phyloP scores from a whole-genome alignment of 2,797 vertebrate genomes.

The Pteropus rufus region DNA sequence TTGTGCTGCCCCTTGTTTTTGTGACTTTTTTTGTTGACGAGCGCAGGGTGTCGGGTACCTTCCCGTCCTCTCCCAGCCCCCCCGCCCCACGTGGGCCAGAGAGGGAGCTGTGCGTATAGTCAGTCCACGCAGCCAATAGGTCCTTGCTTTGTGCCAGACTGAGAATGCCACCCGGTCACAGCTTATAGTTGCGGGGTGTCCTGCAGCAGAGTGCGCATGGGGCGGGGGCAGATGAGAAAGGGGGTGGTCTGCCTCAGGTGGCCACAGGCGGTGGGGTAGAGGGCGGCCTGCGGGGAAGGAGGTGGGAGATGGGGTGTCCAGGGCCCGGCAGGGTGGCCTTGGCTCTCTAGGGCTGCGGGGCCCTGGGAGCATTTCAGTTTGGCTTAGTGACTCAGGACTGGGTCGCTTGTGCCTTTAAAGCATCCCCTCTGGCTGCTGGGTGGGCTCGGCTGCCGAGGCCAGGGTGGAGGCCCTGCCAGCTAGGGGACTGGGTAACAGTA shows the following conservation, averaged over 20 bases:
- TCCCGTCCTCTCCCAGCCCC: too few relatives aligned
- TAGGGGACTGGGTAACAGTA: accelerated
- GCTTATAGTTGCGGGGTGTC: not conserved
- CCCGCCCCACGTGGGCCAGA: accelerated
- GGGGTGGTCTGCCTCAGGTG: not conserved
- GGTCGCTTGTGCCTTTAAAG: not conserved
- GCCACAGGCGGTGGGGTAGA: not conserved
- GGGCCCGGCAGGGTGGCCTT: not conserved
- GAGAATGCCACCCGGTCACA: accelerated
- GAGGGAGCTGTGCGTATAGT: accelerated
- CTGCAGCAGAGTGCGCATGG: too few relatives aligned
- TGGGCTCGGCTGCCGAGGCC: not conserved
- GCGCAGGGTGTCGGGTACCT: too few relatives aligned
- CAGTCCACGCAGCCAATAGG: accelerated
- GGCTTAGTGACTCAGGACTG: accelerated
- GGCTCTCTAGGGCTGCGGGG: accelerated
- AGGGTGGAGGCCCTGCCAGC: accelerated
- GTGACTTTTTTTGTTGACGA: not conserved
- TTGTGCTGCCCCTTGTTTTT: not conserved
- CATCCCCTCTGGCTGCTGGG: accelerated
- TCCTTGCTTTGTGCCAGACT: not conserved
- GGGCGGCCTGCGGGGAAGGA: accelerated
- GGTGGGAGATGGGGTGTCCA: not conserved
- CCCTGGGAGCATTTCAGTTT: not conserved
- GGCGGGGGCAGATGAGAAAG: accelerated